Percentiles rank a stretch among this genome's conserved stretches.
Conservation (phyloP, 1,140 invertebrate genomes). For the Cotesia glomerata region DNA sequence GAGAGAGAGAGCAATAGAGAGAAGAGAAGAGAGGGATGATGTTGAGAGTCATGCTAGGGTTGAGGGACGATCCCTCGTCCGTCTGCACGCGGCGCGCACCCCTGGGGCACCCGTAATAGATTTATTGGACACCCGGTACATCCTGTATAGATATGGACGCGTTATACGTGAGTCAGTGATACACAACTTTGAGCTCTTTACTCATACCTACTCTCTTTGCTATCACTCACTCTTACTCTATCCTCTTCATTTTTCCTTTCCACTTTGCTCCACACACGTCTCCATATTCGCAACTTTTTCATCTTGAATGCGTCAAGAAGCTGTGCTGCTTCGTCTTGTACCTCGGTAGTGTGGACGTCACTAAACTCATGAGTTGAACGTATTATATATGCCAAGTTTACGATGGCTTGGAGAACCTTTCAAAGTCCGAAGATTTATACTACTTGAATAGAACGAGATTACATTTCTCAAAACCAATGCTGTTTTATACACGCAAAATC, state of each 20-base stretch:
- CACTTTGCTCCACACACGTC: not conserved
- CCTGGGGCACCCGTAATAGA: constrained; percentile 54
- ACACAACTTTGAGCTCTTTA: constrained; percentile 17
- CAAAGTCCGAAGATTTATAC: constrained; percentile 7
- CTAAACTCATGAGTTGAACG: constrained; percentile 1
- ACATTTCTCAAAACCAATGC: not conserved
- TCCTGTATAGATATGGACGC: constrained; percentile 55
- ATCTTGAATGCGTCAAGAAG: not conserved
- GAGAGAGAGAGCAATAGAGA: constrained; percentile 29
- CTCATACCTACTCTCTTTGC: not conserved
- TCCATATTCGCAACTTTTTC: not conserved
- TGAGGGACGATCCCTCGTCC: constrained; percentile 27
- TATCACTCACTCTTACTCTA: not conserved
- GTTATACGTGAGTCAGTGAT: constrained; percentile 20
- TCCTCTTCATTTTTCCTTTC: not conserved
- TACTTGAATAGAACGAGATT: not conserved
- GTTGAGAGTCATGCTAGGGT: not conserved
- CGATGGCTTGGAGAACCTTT: not conserved
- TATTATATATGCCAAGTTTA: constrained; percentile 8
- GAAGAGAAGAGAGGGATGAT: constrained; percentile 14
- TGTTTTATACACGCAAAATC: not conserved
- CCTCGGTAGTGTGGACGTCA: not conserved
- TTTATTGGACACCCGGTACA: constrained; percentile 59
- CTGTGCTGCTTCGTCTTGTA: not conserved
- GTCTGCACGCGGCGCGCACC: constrained; percentile 31